Percentiles rank a stretch among this genome's conserved stretches.
phyloP scores from a whole-genome alignment of 2,888 invertebrate genomes.

The Cosmia pyralina region DNA sequence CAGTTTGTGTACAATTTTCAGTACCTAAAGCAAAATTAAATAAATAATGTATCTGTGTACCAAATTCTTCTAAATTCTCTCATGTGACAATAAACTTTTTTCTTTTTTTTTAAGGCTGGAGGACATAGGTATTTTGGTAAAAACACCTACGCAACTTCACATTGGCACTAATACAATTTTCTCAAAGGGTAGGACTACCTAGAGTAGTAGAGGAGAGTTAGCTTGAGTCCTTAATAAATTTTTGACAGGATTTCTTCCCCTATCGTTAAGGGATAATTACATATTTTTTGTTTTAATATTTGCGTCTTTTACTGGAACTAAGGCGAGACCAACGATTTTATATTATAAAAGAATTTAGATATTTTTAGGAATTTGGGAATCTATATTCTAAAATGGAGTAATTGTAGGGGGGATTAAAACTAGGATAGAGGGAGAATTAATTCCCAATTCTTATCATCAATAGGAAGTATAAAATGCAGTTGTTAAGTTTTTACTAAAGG shows the following conservation, averaged over 20 bases:
- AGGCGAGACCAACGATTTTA: neutral
- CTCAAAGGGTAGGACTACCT: too few species aligned
- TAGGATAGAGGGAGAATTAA: neutral
- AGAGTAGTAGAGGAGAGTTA: neutral
- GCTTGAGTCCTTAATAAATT: neutral
- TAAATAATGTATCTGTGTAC: too few species aligned
- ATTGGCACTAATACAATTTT: conserved; percentile 1
- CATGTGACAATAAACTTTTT: too few species aligned
- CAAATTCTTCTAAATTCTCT: too few species aligned
- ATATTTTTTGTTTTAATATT: neutral
- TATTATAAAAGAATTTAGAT: neutral
- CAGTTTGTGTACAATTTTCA: too few species aligned
- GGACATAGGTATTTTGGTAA: neutral
- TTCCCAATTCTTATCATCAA: neutral
- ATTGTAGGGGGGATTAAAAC: neutral
- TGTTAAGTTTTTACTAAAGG: neutral
- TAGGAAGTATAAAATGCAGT: neutral
- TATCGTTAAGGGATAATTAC: neutral
- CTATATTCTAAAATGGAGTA: too few species aligned
- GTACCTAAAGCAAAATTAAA: too few species aligned
- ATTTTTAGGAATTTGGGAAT: neutral
- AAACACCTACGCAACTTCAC: neutral
- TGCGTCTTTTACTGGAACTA: neutral
- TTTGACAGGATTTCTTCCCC: conserved; percentile 9
- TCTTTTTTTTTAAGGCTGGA: too few species aligned